Evolutionary conservation across 2,888 invertebrate species (phyloP), one percentile per base, ranked within the genome.

Genomic region (Girardia tigrina): DNA sequence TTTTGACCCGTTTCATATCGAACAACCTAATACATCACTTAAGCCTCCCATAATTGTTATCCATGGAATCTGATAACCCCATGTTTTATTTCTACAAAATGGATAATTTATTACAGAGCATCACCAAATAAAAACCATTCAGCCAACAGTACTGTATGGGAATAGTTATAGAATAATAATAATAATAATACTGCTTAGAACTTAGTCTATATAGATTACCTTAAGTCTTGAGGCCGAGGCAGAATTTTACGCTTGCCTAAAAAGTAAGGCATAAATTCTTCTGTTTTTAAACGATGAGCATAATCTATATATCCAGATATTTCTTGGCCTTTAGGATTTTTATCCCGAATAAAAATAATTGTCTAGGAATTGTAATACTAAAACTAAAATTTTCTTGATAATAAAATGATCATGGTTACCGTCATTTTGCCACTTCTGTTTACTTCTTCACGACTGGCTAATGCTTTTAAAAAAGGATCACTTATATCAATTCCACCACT

Each of bases 261-360:
- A 82, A 91, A 92, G 81, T 90, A 89, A 0, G 87, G 87, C n/a
- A 84, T 85, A 90, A 91, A 92, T 81, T 91, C 88, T 79, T 91
- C 90, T 0, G 86, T 85, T 73, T 87, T 85, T 14, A 91, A 85
- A 72, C 90, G 86, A 77, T 90, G 88, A 0, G 88, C 88, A 82
- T 88, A 91, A 83, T 93, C 92, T 28, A 93, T 89, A 81, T 91
- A 92, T 0, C 90, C 91, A 0, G 91, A 91, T 77, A 91, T 88
- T 82, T 91, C 91, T 78, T 89, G 89, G 0, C 90, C 90, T 2
- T 88, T 86, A 77, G 86, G 88, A 12, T 89, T 89, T 77, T 86
- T 87, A 81, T 88, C 87, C 8, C 90, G 87, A 2, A 92, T 82
- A 81, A 91, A 92, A 77, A 92, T 89, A 72, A 92, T 90, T 16